Conservation (phyloP, 2,888 invertebrate genomes). For the Ectobius pallidus region DNA sequence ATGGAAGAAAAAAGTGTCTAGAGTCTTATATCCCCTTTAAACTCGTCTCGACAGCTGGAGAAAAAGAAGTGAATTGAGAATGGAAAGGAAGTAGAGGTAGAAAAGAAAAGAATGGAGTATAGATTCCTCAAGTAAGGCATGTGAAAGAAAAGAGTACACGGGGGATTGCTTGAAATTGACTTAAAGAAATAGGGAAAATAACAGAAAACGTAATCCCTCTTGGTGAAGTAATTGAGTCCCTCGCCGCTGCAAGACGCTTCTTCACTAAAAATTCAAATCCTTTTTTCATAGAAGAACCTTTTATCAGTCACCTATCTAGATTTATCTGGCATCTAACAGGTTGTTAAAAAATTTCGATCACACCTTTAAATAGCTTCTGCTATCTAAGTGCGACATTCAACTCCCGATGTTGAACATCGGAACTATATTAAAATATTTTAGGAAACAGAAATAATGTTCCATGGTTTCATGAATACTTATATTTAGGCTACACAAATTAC, state of each 20-base stretch:
- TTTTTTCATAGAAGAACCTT: not conserved
- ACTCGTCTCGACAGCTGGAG: not conserved
- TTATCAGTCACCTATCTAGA: no score
- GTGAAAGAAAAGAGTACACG: not conserved
- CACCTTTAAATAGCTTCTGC: no score
- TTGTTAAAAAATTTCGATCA: no score
- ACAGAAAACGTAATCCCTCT: not conserved
- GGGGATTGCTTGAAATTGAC: slow-evolving; percentile 6
- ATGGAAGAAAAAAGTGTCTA: no score
- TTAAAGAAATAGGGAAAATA: slow-evolving; percentile 4
- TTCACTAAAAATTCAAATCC: not conserved
- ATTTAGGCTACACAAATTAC: no score
- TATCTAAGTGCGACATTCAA: no score
- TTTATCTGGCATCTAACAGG: no score
- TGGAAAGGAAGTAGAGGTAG: not conserved
- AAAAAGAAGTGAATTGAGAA: not conserved
- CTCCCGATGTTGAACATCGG: no score
- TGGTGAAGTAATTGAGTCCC: slow-evolving; percentile 6
- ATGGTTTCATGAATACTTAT: no score
- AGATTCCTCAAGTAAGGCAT: not conserved
- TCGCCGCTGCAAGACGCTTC: not conserved
- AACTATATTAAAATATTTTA: no score
- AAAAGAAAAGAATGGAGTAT: not conserved
- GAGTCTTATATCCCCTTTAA: not conserved
- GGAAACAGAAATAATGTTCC: no score